Percentiles rank a stretch among this genome's conserved stretches.
Conservation (phyloP, 2,797 vertebrate genomes). For the Eulemur albifrons region DNA sequence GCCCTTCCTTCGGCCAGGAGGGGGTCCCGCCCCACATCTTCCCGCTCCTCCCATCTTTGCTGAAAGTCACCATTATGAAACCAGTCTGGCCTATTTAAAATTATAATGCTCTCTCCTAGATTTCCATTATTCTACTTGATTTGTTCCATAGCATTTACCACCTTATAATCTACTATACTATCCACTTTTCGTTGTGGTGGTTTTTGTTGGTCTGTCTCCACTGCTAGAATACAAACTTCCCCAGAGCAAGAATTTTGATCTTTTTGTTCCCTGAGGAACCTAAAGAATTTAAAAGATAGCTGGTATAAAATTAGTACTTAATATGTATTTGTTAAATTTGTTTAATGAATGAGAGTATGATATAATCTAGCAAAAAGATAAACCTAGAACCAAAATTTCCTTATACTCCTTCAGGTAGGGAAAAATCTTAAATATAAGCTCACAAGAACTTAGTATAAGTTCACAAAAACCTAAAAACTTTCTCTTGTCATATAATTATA, state of each 20-base stretch:
- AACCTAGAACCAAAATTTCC: neutral
- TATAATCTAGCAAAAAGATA: conserved; percentile 27
- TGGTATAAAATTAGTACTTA: neutral
- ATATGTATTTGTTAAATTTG: neutral
- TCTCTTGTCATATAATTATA: neutral
- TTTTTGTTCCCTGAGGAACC: neutral
- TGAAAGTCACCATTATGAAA: neutral
- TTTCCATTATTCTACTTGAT: neutral
- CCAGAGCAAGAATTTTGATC: neutral
- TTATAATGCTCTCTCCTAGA: neutral
- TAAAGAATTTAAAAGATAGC: conserved; percentile 3
- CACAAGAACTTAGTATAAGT: neutral
- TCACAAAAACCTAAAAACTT: neutral
- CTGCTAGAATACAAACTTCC: neutral
- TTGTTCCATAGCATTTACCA: neutral
- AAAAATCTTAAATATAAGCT: neutral
- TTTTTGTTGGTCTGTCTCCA: neutral
- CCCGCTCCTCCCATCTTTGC: neutral
- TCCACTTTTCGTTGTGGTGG: neutral
- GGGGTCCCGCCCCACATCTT: neutral
- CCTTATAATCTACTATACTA: neutral
- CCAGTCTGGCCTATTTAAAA: rapidly evolving
- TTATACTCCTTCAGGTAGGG: neutral
- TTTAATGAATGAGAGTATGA: neutral
- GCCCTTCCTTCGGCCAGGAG: neutral